Base-by-base conservation (phyloP, 2,888 invertebrate genomes). In the Sarcophaga carnaria region DNA sequence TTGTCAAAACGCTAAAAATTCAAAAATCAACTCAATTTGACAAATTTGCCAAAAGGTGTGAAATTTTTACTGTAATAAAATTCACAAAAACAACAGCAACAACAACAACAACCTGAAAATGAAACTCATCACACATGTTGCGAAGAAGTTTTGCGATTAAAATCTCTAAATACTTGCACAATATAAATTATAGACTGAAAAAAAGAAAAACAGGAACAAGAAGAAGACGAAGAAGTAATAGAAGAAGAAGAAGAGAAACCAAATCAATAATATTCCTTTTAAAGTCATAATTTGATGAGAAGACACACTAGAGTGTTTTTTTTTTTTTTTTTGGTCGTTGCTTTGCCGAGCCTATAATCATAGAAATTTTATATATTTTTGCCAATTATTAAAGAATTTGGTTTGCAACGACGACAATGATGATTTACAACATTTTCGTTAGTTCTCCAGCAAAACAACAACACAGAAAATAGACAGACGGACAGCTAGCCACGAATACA, bases 361-460 rank as follows among this genome's bases (percentile, higher is more conserved):
- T 20, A 82, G 81, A 54, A 84, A 66, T 67, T 81, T 70, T 77
- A 22, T 79, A 70, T 78, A 80, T 80, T 86, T 85, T 82, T 83
- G 87, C 85, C 87, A 88, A 88, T 88, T 88, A 87, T 81, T 45
- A 74, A 87, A 67, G 87, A 87, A 88, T 88, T 86, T 76, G 79
- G 77, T 83, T 54, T 83, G 37, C 67, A 49, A 14, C 67, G 76
- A 37, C 37, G 37, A 10, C 37, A 37, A 37, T 37, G 37, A 87
- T 87, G 87, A 87, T 87, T 87, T 87, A 87, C 87, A 84, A 74
- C 87, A 87, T 87, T 84, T 87, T 84, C 69, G 78, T 76, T 70
- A 25, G 54, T 54, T 54, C 17, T 37, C 37, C 6, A 37, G 37
- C 11, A 79, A 20, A 62, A 59, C 45, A 27, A 27, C 8, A 27